phyloP scores from a whole-genome alignment of 2,113 vertebrate species.

The Colinus virginianus region DNA sequence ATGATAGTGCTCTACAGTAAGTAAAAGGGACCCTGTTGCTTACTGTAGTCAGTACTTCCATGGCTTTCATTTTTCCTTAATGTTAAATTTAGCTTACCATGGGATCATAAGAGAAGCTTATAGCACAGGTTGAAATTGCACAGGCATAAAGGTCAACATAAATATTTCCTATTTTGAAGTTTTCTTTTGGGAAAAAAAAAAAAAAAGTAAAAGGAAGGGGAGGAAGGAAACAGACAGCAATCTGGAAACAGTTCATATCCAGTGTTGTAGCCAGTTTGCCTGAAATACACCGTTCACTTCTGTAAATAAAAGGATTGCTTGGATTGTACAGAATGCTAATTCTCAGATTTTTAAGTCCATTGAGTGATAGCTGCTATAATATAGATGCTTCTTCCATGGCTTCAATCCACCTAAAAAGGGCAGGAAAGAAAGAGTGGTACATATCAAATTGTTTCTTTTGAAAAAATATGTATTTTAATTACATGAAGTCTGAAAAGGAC shows the following conservation, averaged over 20 bases:
- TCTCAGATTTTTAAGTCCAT: neutral
- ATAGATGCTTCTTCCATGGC: slow-evolving; percentile 96
- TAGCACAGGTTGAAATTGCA: slow-evolving; percentile 12
- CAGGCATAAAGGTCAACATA: slow-evolving; percentile 48
- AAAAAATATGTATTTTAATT: neutral
- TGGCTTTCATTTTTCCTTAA: slow-evolving; percentile 34
- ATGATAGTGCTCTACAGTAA: neutral
- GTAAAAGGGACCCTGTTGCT: slow-evolving; percentile 37
- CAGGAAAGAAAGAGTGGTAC: neutral
- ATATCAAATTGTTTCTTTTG: neutral
- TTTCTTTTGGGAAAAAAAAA: neutral
- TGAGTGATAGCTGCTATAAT: slow-evolving; percentile 86
- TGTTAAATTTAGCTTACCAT: slow-evolving; percentile 29
- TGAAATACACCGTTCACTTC: slow-evolving; percentile 41
- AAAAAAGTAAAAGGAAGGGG: neutral
- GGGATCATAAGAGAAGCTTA: slow-evolving; percentile 33
- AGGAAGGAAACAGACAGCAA: slow-evolving; percentile 5
- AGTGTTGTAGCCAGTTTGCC: neutral
- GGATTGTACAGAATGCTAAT: neutral
- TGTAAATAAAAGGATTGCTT: slow-evolving; percentile 21
- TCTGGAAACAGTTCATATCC: slow-evolving; percentile 39
- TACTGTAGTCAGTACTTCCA: slow-evolving; percentile 44
- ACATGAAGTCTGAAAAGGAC: neutral
- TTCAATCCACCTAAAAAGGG: slow-evolving; percentile 88
- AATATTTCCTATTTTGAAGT: slow-evolving; percentile 63